Evolutionary conservation across 92 coral and sea anemone genomes (phyloP).

Genomic region (Galaxea fascicularis): DNA sequence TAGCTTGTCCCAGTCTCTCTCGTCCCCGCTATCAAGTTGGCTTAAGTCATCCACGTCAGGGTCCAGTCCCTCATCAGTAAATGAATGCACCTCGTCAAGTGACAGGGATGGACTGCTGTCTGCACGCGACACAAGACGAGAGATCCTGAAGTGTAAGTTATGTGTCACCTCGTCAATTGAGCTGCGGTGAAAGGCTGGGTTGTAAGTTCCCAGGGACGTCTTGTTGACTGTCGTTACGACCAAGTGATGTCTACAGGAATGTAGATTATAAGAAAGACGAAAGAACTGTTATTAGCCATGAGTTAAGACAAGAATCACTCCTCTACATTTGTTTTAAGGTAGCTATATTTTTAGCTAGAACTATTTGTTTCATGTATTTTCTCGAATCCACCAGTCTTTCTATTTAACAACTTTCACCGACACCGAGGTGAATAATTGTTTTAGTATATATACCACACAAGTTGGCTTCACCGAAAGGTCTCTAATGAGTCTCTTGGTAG

Average conservation of each 20-base stretch:
- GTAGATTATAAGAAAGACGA: no score
- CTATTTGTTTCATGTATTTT: no score
- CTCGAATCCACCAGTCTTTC: no score
- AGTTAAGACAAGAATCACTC: no score
- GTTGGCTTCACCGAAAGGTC: no score
- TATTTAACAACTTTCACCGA: no score
- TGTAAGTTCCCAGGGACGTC: neutral
- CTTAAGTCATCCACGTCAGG: conserved; percentile 71
- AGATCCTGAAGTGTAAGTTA: conserved; percentile 36
- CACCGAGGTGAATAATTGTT: no score
- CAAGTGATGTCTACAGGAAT: neutral
- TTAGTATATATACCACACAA: no score
- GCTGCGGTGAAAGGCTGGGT: neutral
- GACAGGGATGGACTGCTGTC: conserved; percentile 47
- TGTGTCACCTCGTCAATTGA: neutral
- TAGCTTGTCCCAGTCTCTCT: conserved; percentile 20
- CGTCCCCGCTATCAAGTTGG: conserved; percentile 56
- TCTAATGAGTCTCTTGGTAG: no score
- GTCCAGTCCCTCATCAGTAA: conserved; percentile 61
- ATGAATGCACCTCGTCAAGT: conserved; percentile 64
- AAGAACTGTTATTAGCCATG: no score
- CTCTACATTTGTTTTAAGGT: no score
- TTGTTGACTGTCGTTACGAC: neutral
- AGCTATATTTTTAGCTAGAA: no score
- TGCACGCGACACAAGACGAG: conserved; percentile 48